phyloP scores from a whole-genome alignment of 2,113 vertebrate species.

The Leucopternis melanops region DNA sequence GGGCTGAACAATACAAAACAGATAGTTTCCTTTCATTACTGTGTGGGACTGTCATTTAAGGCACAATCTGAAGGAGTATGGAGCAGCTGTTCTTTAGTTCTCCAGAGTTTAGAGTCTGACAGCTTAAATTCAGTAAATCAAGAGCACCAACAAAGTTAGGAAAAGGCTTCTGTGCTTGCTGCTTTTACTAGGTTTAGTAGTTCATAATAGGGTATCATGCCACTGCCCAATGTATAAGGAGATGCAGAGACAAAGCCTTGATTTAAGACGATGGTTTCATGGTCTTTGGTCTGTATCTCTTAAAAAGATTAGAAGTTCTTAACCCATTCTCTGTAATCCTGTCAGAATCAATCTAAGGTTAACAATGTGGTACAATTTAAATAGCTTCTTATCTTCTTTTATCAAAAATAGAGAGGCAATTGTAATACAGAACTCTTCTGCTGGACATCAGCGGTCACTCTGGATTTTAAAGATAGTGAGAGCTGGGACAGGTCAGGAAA shows the following conservation, averaged over 20 bases:
- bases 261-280: conserved; percentile 2
- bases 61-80: background rate
- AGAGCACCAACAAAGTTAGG: conserved; percentile 2
- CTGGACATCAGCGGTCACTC: background rate
- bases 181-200: background rate
- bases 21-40: background rate
- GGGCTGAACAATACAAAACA: conserved; percentile 13
- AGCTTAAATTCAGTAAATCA: background rate
- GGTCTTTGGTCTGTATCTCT: background rate
- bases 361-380: background rate
- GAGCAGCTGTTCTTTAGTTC: background rate
- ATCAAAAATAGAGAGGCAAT: background rate
- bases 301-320: conserved; percentile 27
- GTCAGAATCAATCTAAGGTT: conserved; percentile 35
- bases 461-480: background rate
- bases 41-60: background rate
- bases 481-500: background rate
- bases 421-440: background rate
- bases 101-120: background rate
- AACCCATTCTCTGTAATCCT: background rate
- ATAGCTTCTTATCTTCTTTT: background rate
- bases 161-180: background rate
- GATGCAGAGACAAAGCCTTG: conserved; percentile 37
- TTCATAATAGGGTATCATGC: background rate
- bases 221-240: background rate